Conservation (phyloP, 2,888 invertebrate species). For the Tenthredo livida region DNA sequence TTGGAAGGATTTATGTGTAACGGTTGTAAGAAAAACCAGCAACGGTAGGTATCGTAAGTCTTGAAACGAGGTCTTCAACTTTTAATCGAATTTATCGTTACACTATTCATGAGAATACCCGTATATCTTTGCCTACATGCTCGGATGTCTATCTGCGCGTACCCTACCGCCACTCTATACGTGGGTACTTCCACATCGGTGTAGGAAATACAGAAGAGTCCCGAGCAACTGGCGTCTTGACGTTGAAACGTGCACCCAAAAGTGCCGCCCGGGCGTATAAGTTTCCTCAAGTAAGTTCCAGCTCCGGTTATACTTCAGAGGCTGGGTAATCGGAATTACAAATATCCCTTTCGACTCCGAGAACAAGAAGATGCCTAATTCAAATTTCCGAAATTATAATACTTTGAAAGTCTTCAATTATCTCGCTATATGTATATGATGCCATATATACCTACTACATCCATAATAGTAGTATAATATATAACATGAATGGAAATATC, state of each 20-base stretch:
- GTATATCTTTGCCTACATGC: conserved; percentile 68
- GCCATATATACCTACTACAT: neutral
- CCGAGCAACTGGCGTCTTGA: conserved; percentile 51
- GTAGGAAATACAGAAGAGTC: conserved; percentile 53
- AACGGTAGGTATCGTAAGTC: conserved; percentile 36
- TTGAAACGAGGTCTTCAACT: conserved; percentile 61
- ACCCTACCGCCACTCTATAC: conserved; percentile 28
- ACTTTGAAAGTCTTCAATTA: conserved; percentile 49
- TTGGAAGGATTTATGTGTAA: conserved; percentile 34
- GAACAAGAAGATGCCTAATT: conserved; percentile 59
- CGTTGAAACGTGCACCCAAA: conserved; percentile 68
- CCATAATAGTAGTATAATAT: neutral
- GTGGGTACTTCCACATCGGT: conserved; percentile 49
- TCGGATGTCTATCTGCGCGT: conserved; percentile 24
- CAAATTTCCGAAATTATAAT: conserved; percentile 65
- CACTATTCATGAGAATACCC: conserved; percentile 75
- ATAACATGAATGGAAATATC: neutral
- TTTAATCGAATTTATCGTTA: conserved; percentile 77
- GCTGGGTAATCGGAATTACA: conserved; percentile 75
- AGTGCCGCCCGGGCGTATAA: conserved; percentile 69
- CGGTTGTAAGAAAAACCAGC: neutral
- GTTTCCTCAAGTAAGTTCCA: conserved; percentile 62
- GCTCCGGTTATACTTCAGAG: conserved; percentile 58
- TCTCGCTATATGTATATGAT: neutral
- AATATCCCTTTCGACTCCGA: conserved; percentile 64